Evolutionary conservation across 2,797 vertebrate genomes (phyloP).

Genomic region (Onychomys arenicola): DNA sequence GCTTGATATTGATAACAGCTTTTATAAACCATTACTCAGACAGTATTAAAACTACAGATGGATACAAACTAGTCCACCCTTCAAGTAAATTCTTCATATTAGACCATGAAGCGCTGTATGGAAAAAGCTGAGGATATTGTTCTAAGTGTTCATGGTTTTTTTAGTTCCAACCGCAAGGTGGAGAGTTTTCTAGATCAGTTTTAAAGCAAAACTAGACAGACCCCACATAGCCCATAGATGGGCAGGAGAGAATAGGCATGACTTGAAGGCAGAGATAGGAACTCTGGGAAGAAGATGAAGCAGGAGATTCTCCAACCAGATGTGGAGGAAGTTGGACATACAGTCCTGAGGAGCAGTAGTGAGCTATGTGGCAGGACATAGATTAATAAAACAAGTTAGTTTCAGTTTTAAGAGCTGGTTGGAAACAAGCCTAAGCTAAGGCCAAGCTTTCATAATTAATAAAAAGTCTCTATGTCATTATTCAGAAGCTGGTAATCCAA

Average conservation of each 20-base stretch:
- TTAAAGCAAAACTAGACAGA: not conserved
- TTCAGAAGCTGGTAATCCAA: not conserved
- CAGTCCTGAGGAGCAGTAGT: not conserved
- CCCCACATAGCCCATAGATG: not conserved
- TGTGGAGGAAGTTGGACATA: not conserved
- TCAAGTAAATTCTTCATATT: not conserved
- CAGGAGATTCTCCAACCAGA: not conserved
- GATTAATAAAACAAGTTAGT: not conserved
- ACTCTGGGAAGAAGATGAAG: not conserved
- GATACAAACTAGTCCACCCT: not conserved
- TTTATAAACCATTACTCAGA: not conserved
- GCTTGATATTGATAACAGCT: not conserved
- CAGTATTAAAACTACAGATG: not conserved
- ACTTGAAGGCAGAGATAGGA: not conserved
- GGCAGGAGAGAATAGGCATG: not conserved
- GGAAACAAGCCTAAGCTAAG: not conserved
- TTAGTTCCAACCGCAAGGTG: not conserved
- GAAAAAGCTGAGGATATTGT: not conserved
- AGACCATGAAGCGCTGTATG: not conserved
- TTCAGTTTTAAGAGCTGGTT: not conserved
- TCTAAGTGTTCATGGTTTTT: not conserved
- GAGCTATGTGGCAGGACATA: accelerated
- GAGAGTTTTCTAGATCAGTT: not conserved
- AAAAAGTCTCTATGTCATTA: not conserved
- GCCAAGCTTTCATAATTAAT: not conserved